Base-by-base conservation (phyloP, 1,140 invertebrate genomes). In the Oryctes rhinoceros region DNA sequence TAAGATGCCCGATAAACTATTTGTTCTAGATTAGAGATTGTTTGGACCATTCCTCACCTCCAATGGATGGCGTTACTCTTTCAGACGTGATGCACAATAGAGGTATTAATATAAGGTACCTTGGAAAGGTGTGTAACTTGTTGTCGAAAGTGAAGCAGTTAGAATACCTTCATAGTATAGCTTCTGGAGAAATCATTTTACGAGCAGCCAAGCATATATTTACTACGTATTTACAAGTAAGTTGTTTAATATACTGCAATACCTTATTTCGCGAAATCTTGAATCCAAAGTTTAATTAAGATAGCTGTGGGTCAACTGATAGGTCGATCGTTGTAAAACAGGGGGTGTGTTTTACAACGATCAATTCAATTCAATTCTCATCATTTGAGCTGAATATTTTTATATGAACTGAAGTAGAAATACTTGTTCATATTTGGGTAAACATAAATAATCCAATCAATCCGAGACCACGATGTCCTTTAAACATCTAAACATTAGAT, bases 31-130 rank as follows among this genome's bases (percentile, higher is more conserved):
- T 98, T 76, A 92, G 95, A 79, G 97, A 99, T 85, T 97, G 96
- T 85, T 89, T 97, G 83, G 96, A 98, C 87, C 97, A 99, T 87
- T 93, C 94, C 4, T 93, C 95, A 9, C 95, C 96, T 11, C 96
- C 97, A 3, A 97, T 99, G 92, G 98, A 99, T 90, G 98, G 98
- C 24, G 90, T 91, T 24, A 97, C 96, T n/a, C 89, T 99, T n/a
- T 93, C 96, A 1, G 97, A 99, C 87, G 94, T 96, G 0, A 89
- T 99, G 85, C 98, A 99, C 88, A 94, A 93, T 82, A 92, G 96
- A 83, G 98, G 98, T 78, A 99, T 99, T 82, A 99, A 99, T 88
- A 94, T 99, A 79, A 92, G 98, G 79, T 99, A 99, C 88, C 90
- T 99, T 76, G 97, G 97, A 37, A 95, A 96, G 89, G 91, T 98